These are phyloP conservation scores for Etheostoma spectabile DNA, from an alignment of 2,113 vertebrate species.

Conservation along the genomic window DNA sequence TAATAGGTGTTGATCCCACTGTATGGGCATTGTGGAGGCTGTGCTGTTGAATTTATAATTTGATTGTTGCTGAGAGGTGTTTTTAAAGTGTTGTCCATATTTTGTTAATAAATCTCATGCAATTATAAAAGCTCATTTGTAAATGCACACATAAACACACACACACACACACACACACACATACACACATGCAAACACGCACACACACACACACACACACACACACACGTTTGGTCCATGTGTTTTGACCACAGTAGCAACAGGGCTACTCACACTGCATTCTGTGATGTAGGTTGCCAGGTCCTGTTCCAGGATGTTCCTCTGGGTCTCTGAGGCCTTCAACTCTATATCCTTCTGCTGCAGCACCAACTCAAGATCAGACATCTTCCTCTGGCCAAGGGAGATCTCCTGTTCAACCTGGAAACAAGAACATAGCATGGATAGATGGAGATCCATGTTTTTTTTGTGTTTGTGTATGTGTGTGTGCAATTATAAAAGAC, in stretches of 20 bases:
- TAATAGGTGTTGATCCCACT: background rate
- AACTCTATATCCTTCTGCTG: constrained; percentile 99
- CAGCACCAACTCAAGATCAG: constrained; percentile 98
- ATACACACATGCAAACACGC: background rate
- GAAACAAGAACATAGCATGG: constrained; percentile 9
- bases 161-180: background rate
- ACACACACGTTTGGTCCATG: background rate
- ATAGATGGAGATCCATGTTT: background rate
- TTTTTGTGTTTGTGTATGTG: background rate
- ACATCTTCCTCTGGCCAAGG: constrained; percentile 97
- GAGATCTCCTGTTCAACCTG: constrained; percentile 99
- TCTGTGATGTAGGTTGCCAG: constrained; percentile 99
- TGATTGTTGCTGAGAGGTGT: background rate
- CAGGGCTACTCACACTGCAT: constrained; percentile 92
- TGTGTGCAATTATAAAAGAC: constrained; percentile 2
- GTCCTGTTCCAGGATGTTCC: constrained; percentile 98
- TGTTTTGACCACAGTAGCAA: background rate
- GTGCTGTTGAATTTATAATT: background rate
- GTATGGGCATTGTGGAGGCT: background rate
- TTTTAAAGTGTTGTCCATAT: background rate
- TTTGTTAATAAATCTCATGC: background rate
- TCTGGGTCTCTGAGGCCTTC: constrained; percentile 98
- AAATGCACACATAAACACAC: background rate
- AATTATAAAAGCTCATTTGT: background rate
- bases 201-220: no score